Evolutionary conservation across 2,888 invertebrate species (phyloP).

Genomic region (Ennomos erosarius): DNA sequence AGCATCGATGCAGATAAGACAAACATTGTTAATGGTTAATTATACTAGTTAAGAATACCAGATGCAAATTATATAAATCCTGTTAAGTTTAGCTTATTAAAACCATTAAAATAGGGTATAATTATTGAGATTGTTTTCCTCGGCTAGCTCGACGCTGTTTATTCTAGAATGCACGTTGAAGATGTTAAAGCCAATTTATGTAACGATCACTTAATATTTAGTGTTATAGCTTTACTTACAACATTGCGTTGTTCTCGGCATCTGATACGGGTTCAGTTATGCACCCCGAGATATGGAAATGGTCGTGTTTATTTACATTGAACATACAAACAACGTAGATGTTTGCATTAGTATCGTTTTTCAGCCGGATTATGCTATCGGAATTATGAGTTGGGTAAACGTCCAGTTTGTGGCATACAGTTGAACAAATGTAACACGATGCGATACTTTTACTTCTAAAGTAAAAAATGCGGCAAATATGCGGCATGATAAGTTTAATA

Average conservation of each 20-base stretch:
- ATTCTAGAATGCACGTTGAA: conserved; percentile 30
- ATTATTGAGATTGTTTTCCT: conserved; percentile 7
- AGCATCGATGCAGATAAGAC: too few species aligned
- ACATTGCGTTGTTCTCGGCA: conserved; percentile 35
- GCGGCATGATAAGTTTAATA: conserved; percentile 28
- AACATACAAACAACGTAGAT: conserved; percentile 12
- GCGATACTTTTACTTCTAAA: too few species aligned
- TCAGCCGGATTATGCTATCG: conserved; percentile 9
- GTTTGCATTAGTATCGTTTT: conserved; percentile 15
- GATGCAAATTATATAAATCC: too few species aligned
- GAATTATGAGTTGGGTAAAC: conserved; percentile 2
- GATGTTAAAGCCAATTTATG: conserved; percentile 36
- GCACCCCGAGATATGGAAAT: conserved; percentile 28
- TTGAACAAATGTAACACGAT: too few species aligned
- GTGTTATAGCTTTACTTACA: conserved; percentile 34
- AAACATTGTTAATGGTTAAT: too few species aligned
- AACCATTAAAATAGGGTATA: neutral
- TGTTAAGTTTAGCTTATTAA: too few species aligned
- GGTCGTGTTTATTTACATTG: conserved; percentile 29
- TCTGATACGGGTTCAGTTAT: conserved; percentile 31
- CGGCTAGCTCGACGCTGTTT: conserved; percentile 14
- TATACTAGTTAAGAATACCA: too few species aligned
- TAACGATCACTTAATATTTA: conserved; percentile 36
- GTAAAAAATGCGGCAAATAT: conserved; percentile 20
- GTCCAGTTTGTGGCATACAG: too few species aligned